Conservation (phyloP, 2,888 invertebrate species). For the Drosophila stalkeri region DNA sequence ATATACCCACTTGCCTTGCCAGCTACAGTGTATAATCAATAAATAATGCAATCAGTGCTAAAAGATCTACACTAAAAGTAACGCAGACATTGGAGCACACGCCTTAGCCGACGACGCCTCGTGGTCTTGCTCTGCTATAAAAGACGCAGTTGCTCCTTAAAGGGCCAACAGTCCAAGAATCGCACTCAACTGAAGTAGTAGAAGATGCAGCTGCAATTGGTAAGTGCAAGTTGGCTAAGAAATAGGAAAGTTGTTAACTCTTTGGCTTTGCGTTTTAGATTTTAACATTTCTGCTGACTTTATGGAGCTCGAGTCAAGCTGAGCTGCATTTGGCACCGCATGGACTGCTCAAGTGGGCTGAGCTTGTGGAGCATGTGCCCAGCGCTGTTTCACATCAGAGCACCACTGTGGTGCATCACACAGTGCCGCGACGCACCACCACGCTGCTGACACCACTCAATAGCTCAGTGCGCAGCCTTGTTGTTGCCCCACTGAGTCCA, state of each 20-base stretch:
- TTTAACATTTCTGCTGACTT: neutral
- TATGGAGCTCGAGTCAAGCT: conserved; percentile 19
- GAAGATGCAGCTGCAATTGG: conserved; percentile 48
- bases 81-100: neutral
- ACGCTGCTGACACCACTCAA: conserved; percentile 29
- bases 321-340: conserved; percentile 16
- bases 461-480: conserved; percentile 29
- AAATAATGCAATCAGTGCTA: conserved; percentile 51
- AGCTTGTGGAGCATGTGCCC: conserved; percentile 72
- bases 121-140: conserved; percentile 31
- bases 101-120: conserved; percentile 2
- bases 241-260: neutral
- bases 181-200: conserved; percentile 4
- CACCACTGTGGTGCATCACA: conserved; percentile 85
- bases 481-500: conserved; percentile 14
- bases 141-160: conserved; percentile 19
- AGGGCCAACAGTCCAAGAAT: conserved; percentile 36
- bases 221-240: conserved; percentile 17
- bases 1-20: neutral
- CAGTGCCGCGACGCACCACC: conserved; percentile 66
- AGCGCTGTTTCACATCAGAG: conserved; percentile 86
- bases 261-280: conserved; percentile 2
- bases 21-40: conserved; percentile 3
- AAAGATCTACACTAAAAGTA: conserved; percentile 41
- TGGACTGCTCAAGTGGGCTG: conserved; percentile 63